Percentiles rank a stretch among this genome's conserved stretches.
Evolutionary conservation across 1,140 invertebrate genomes (phyloP).

Genomic region (Plectrocnemia conspersa): DNA sequence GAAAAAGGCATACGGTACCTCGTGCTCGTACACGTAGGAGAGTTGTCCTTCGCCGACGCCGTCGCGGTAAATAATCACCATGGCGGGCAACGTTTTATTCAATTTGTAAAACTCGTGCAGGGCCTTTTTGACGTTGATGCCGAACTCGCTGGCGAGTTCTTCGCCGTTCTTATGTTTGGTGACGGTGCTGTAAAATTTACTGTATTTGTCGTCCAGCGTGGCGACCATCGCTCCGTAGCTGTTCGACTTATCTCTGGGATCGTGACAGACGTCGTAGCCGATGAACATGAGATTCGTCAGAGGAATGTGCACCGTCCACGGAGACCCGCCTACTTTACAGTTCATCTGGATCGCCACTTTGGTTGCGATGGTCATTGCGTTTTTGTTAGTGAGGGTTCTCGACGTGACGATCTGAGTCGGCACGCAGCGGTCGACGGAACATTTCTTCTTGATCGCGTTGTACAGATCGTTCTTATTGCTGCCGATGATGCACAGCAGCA

Average conservation of each 20-base stretch:
- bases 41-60: conserved; percentile 84
- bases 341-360: conserved; percentile 86
- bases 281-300: conserved; percentile 69
- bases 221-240: conserved; percentile 74
- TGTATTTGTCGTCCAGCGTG: conserved; percentile 60
- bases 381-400: conserved; percentile 55
- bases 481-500: conserved; percentile 65
- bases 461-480: conserved; percentile 71
- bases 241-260: conserved; percentile 56
- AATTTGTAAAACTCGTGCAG: conserved; percentile 50
- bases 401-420: conserved; percentile 70
- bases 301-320: conserved; percentile 74
- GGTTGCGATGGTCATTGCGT: conserved; percentile 71
- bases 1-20: too few relatives aligned
- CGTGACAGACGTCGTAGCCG: conserved; percentile 86
- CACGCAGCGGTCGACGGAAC: conserved; percentile 68
- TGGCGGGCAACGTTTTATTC: conserved; percentile 50
- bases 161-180: conserved; percentile 66
- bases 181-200: conserved; percentile 64
- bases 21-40: conserved; percentile 57
- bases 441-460: conserved; percentile 79
- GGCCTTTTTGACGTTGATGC: conserved; percentile 57
- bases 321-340: conserved; percentile 79
- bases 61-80: conserved; percentile 70
- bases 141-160: conserved; percentile 65